phyloP scores from a whole-genome alignment of 2,888 invertebrate genomes.

The Laothoe populi region DNA sequence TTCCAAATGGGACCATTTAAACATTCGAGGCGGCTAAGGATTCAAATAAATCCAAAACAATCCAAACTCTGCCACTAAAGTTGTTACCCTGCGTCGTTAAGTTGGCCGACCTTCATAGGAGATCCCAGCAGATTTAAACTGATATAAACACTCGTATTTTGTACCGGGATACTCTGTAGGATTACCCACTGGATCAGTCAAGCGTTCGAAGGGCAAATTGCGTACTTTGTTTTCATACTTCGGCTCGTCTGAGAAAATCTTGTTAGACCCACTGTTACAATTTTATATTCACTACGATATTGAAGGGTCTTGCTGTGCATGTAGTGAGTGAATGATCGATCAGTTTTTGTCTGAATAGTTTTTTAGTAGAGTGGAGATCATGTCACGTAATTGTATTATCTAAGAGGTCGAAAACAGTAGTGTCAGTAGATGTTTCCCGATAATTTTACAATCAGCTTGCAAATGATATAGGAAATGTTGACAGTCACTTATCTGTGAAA shows the following conservation, averaged over 20 bases:
- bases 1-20: constrained; percentile 34
- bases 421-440: too few species aligned
- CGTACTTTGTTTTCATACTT: constrained; percentile 66
- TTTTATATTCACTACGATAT: constrained; percentile 56
- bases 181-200: constrained; percentile 66
- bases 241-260: constrained; percentile 59
- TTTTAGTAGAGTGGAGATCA: not conserved
- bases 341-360: not conserved
- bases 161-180: constrained; percentile 54
- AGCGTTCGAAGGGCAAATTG: constrained; percentile 63
- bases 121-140: constrained; percentile 58
- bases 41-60: constrained; percentile 55
- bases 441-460: too few species aligned
- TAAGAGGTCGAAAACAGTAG: too few species aligned
- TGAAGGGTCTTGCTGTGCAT: not conserved
- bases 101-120: constrained; percentile 48
- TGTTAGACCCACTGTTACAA: constrained; percentile 57
- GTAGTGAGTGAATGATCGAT: not conserved
- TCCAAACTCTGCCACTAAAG: constrained; percentile 51
- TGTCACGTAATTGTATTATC: too few species aligned
- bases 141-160: constrained; percentile 64
- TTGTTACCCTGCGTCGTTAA: constrained; percentile 54
- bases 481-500: too few species aligned
- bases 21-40: constrained; percentile 29
- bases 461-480: too few species aligned